phyloP scores from a whole-genome alignment of 2,113 vertebrate species.

The Ptilorrhoa leucosticta region DNA sequence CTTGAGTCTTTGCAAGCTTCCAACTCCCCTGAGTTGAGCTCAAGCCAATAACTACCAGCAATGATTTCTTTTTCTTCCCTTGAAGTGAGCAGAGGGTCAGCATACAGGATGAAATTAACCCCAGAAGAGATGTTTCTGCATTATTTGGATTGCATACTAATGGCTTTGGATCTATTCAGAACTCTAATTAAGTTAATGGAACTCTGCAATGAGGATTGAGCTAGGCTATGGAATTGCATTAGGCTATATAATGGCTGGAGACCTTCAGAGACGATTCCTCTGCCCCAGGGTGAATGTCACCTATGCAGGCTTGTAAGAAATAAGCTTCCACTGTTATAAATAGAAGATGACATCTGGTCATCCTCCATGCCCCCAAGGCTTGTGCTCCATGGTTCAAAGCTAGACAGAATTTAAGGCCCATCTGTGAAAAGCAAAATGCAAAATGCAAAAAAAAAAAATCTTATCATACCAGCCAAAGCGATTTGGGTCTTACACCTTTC shows the following conservation, averaged over 20 bases:
- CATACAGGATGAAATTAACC: constrained; percentile 40
- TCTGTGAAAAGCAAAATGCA: constrained; percentile 56
- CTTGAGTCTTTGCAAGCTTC: background rate
- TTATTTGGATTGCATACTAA: constrained; percentile 42
- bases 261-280: constrained; percentile 17
- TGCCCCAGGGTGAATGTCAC: constrained; percentile 41
- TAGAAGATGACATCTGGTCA: constrained; percentile 17
- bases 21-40: constrained; percentile 16
- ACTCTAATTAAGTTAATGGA: constrained; percentile 34
- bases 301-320: constrained; percentile 45
- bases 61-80: constrained; percentile 20
- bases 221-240: background rate
- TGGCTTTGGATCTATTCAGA: constrained; percentile 50
- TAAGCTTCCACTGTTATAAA: constrained; percentile 28
- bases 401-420: constrained; percentile 62
- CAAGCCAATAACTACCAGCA: constrained; percentile 24
- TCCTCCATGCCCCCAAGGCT: constrained; percentile 51
- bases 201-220: background rate
- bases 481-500: constrained; percentile 45
- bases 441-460: background rate
- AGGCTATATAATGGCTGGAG: constrained; percentile 15
- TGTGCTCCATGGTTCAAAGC: constrained; percentile 61
- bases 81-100: constrained; percentile 31
- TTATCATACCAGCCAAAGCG: constrained; percentile 47
- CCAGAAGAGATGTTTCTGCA: background rate